Conservation (phyloP, 1,140 invertebrate species). For the Meloidogyne floridensis region DNA sequence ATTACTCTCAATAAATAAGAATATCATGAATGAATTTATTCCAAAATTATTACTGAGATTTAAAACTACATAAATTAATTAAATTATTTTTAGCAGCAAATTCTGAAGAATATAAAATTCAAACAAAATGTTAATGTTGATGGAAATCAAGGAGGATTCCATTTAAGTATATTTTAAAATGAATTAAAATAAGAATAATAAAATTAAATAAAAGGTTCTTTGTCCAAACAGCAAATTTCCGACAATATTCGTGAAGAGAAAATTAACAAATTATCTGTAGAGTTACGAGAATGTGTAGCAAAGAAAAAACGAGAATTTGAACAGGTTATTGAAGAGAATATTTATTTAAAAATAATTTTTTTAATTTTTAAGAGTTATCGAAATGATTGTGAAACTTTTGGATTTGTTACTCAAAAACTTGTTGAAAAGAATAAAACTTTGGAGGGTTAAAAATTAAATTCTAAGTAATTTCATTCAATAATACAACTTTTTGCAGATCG, state of each 20-base stretch:
- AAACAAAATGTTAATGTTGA: too few species aligned
- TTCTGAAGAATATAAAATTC: too few species aligned
- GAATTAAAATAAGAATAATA: too few species aligned
- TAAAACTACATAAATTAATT: too few species aligned
- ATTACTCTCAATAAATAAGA: too few species aligned
- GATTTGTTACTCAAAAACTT: conserved; percentile 27
- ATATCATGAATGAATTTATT: too few species aligned
- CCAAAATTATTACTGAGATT: too few species aligned
- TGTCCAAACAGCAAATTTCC: conserved; percentile 18
- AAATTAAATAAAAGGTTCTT: not conserved
- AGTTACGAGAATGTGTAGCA: conserved; percentile 24
- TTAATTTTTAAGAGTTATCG: conserved; percentile 27
- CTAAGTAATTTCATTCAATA: not conserved
- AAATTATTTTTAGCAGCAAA: too few species aligned
- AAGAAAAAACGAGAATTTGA: conserved; percentile 33
- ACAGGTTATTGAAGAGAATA: not conserved
- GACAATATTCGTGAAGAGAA: conserved; percentile 34
- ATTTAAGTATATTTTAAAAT: too few species aligned
- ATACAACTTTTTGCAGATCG: conserved; percentile 15
- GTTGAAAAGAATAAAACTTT: conserved; percentile 28
- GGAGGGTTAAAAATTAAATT: conserved; percentile 20
- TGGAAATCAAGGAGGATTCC: too few species aligned
- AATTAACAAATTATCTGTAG: conserved; percentile 29
- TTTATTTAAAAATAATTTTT: not conserved
- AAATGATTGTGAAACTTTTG: conserved; percentile 37